Conservation (phyloP, 2,797 vertebrate species). For the Dryobates pubescens region DNA sequence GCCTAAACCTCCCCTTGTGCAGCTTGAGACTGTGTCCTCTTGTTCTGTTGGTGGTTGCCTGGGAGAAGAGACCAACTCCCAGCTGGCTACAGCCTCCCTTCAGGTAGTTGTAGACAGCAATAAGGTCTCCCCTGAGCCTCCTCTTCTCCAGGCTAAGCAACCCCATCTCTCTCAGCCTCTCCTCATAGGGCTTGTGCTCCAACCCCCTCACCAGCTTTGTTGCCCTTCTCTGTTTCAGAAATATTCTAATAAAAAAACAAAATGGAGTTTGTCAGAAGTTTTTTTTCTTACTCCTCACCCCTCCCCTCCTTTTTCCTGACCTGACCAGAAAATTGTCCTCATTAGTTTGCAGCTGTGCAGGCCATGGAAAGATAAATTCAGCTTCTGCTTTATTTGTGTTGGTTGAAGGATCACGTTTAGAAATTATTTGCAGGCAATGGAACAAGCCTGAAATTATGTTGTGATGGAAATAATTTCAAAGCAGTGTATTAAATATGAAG, state of each 20-base stretch:
- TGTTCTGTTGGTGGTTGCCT: no score
- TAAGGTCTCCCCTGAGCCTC: no score
- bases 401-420: not conserved
- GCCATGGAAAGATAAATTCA: not conserved
- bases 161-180: no score
- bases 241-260: not conserved
- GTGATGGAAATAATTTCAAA: not conserved
- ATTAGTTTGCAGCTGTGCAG: not conserved
- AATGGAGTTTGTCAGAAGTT: rapidly evolving
- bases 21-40: no score
- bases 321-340: not conserved
- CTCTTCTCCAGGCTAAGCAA: no score
- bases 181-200: no score
- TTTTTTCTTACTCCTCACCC: not conserved
- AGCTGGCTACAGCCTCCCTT: no score
- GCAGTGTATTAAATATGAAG: not conserved
- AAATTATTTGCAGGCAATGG: not conserved
- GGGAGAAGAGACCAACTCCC: no score
- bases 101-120: no score
- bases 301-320: not conserved
- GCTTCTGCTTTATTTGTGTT: not conserved
- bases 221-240: not conserved
- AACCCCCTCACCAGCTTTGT: no score
- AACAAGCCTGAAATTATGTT: not conserved
- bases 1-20: no score